Evolutionary conservation across 2,888 invertebrate genomes (phyloP), one percentile per base, ranked within the genome.

Genomic region (Melanotus villosus): DNA sequence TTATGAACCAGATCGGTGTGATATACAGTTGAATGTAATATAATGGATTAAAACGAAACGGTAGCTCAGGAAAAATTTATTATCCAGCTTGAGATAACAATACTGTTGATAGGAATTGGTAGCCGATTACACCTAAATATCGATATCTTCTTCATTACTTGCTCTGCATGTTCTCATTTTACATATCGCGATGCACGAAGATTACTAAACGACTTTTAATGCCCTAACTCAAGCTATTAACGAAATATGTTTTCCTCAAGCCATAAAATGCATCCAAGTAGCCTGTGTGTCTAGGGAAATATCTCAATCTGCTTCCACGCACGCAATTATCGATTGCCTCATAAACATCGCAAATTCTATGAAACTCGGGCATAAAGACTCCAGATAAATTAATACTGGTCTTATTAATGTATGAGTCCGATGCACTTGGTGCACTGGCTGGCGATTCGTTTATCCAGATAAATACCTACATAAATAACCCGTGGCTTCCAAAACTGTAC

Each of bases 111-210:
- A 65, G 69, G 68, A 71, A 73, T 75, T 75, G 73, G 73, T 72
- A 72, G 72, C 54, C 65, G 65, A 65, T 66, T 66, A 54, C 57
- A 56, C 34, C 34, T 62, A 62, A 56, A 36, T 54, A 66, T 66
- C 62, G 70, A 63, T 66, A 81, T 76, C 80, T 81, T 81, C 81
- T 82, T 82, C 80, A 81, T 82, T 82, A 81, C 79, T 78, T 71
- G 78, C 80, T 74, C 81, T 80, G 81, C 83, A 82, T 82, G 83
- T 80, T 82, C 81, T 79, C 82, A 81, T 82, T 84, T 83, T 83
- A 84, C 84, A 84, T 84, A 84, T 82, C 83, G 80, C 81, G 84
- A 84, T 84, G 83, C 82, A 83, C 83, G 84, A 82, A 81, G 82
- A 83, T 83, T 80, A 80, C 82, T 81, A 81, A 82, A 80, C 81